Evolutionary conservation across 2,113 vertebrate genomes (phyloP), one percentile per base, ranked within the genome.

Genomic region (Stigmatopora nigra): DNA sequence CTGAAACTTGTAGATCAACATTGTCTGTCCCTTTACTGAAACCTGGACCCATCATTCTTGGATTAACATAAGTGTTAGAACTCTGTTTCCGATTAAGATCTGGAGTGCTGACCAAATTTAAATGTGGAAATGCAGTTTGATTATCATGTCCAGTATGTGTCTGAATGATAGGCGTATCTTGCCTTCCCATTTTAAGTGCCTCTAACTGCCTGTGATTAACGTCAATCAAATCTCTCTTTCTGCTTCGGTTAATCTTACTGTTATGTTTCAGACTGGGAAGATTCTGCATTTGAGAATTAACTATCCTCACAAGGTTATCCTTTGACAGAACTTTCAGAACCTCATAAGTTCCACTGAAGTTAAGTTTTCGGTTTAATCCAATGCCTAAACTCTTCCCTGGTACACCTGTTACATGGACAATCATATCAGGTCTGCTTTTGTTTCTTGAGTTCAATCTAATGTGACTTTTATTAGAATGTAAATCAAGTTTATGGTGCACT

Each of bases 181-280:
- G 88, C 78, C 84, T 85, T 48, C 6, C 81, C 60, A 71, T 65
- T 83, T 77, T 86, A 61, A 80, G 73, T 52, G 81, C 69, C 72
- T 89, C 87, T 10, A 66, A 79, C 74, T 85, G 85, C 63, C 75
- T 70, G 35, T 79, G 87, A 82, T 88, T 86, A 75, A 87, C 87
- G 76, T 89, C 82, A 79, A 90, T 90, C 83, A 89, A 83, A 82
- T 90, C 89, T 65, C 88, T 84, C 78, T 91, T 92, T 67, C 88
- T 84, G 78, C 88, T 91, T 63, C 88, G 80, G 65, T 83, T 88
- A 69, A 79, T 85, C 82, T 89, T 89, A 73, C 80, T 84, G 1
- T 78, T 82, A 65, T 89, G 85, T 78, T 65, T 86, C 48, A 88
- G 61, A 64, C 82, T 78, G 0, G 83, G 80, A 72, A 82, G 66